phyloP scores from a whole-genome alignment of 2,797 vertebrate species.

The Saxicola maurus region DNA sequence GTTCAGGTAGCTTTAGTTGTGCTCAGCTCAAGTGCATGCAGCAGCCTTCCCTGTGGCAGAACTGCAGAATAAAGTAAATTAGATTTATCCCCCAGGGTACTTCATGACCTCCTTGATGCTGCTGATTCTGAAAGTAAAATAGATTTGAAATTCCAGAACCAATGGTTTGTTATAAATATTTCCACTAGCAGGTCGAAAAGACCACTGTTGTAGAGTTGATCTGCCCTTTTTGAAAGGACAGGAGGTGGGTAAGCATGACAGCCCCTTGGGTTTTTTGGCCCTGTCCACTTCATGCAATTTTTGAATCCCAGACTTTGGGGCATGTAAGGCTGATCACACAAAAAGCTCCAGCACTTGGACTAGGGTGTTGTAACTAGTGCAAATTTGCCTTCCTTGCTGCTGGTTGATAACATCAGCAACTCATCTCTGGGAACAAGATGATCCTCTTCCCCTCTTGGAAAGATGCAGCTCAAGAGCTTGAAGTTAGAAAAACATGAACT shows the following conservation, averaged over 20 bases:
- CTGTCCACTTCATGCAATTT: neutral
- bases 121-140: neutral
- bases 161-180: neutral
- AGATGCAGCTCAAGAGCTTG: neutral
- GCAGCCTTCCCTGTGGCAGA: neutral
- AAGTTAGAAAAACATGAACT: slow-evolving; percentile 26
- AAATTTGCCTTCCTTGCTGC: neutral
- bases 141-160: neutral
- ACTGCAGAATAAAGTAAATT: neutral
- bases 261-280: rapidly evolving
- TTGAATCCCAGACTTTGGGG: neutral
- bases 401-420: slow-evolving; percentile 1
- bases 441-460: neutral
- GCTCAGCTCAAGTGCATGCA: neutral
- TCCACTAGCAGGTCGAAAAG: neutral
- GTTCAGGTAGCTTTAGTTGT: neutral
- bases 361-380: neutral
- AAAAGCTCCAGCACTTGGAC: neutral
- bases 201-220: neutral
- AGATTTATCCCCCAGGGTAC: neutral
- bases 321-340: neutral
- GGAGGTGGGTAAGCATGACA: neutral
- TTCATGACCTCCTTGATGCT: neutral
- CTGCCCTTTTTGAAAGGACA: neutral
- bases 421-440: slow-evolving; percentile 12